A percentile compares a stretch with the other conserved stretches of the same genome.
Evolutionary conservation across 1,140 invertebrate species (phyloP).

Genomic region (Megathymus violae): DNA sequence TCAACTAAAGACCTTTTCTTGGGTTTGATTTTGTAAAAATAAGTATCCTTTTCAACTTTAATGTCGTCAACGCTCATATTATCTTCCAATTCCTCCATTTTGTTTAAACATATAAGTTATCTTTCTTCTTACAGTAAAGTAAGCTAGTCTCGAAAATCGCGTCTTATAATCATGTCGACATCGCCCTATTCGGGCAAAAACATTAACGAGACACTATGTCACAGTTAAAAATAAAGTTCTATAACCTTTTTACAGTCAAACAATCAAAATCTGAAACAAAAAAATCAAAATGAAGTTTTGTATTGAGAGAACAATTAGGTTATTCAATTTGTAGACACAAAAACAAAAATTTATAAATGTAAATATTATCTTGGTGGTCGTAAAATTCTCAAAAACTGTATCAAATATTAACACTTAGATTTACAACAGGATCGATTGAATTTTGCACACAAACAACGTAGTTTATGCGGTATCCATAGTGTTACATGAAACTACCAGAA

Average conservation of each 20-base stretch:
- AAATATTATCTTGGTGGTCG: slow-evolving; percentile 49
- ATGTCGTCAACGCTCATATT: slow-evolving; percentile 62
- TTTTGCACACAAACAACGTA: slow-evolving; percentile 40
- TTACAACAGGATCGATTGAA: slow-evolving; percentile 35
- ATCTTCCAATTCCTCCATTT: slow-evolving; percentile 73
- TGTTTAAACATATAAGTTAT: slow-evolving; percentile 28
- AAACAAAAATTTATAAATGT: slow-evolving; percentile 32
- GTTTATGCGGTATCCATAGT: slow-evolving; percentile 49
- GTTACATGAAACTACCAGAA: slow-evolving; percentile 43
- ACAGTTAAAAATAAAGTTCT: slow-evolving; percentile 15
- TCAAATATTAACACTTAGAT: slow-evolving; percentile 12
- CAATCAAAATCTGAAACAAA: slow-evolving; percentile 65
- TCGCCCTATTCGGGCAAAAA: slow-evolving; percentile 1
- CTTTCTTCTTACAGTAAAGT: slow-evolving; percentile 19
- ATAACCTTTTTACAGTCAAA: slow-evolving; percentile 15
- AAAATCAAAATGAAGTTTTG: slow-evolving; percentile 78
- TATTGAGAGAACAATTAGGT: slow-evolving; percentile 55
- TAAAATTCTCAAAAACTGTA: slow-evolving; percentile 36
- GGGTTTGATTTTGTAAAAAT: slow-evolving; percentile 52
- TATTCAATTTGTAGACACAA: slow-evolving; percentile 57
- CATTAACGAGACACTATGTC: slow-evolving; percentile 23
- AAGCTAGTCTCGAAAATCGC: slow-evolving; percentile 11
- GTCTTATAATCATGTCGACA: slow-evolving; percentile 16
- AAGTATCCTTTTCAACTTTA: slow-evolving; percentile 41
- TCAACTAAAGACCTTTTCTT: slow-evolving; percentile 73